These are phyloP conservation scores for Exephanes ischioxanthus DNA, from an alignment of 2,888 invertebrate genomes.

Conservation along the genomic window DNA sequence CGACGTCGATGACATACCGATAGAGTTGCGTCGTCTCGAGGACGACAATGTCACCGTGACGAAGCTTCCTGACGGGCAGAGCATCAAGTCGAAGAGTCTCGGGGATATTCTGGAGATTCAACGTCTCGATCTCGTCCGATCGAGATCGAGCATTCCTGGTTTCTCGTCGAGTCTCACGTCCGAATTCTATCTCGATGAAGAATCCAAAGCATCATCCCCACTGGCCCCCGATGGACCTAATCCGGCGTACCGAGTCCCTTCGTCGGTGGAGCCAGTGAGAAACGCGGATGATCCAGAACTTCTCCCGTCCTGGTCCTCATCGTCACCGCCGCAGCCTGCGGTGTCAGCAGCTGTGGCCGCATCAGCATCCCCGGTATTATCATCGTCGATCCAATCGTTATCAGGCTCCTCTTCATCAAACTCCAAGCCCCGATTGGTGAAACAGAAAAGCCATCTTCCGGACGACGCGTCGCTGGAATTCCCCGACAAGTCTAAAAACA, in stretches of 20 bases:
- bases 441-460: conserved; percentile 94
- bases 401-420: conserved; percentile 42
- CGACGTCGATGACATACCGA: conserved; percentile 92
- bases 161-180: conserved; percentile 83
- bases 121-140: conserved; percentile 90
- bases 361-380: neutral
- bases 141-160: conserved; percentile 91
- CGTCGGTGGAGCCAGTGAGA: conserved; percentile 1
- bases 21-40: conserved; percentile 93
- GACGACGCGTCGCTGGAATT: conserved; percentile 84
- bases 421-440: conserved; percentile 90
- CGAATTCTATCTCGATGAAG: conserved; percentile 75
- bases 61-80: conserved; percentile 76
- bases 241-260: neutral
- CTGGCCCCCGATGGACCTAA: neutral
- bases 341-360: conserved; percentile 69
- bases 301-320: neutral
- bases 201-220: conserved; percentile 71
- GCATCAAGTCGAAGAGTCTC: conserved; percentile 93
- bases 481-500: conserved; percentile 78
- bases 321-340: neutral
- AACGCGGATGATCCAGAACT: conserved; percentile 5
- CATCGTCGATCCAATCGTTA: conserved; percentile 62
- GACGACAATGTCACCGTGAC: conserved; percentile 85
- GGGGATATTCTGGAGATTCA: conserved; percentile 93